These are phyloP conservation scores for Sebastes oblongus DNA, from an alignment of 2,797 vertebrate genomes.

Conservation along the genomic window DNA sequence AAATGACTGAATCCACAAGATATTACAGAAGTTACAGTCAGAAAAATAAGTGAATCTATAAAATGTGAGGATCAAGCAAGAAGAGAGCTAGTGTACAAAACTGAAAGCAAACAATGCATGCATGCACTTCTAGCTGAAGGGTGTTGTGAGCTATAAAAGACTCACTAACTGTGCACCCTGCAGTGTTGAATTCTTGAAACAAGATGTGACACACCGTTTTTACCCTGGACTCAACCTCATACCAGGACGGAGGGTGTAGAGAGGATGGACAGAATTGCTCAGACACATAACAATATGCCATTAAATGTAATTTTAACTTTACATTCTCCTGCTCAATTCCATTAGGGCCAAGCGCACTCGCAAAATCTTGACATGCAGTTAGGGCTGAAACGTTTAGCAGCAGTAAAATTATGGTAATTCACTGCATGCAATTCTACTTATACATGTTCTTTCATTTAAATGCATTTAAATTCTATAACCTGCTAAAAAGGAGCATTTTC, in stretches of 20 bases:
- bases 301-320: neutral
- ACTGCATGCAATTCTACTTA: neutral
- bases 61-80: neutral
- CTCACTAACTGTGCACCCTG: constrained; percentile 26
- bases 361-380: neutral
- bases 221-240: constrained; percentile 1
- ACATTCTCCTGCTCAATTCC: neutral
- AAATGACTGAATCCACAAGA: constrained; percentile 27
- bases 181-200: constrained; percentile 19
- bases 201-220: constrained; percentile 8
- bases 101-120: neutral
- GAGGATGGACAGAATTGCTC: neutral
- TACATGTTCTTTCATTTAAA: neutral
- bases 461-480: neutral
- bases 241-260: neutral
- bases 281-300: neutral
- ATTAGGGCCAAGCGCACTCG: no score
- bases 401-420: neutral
- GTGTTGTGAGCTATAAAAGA: constrained; percentile 19
- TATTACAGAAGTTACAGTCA: neutral
- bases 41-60: constrained; percentile 12
- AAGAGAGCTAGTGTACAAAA: neutral
- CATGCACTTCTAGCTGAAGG: constrained; percentile 1
- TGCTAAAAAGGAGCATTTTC: neutral
- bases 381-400: neutral